Conservation (phyloP, 2,113 vertebrate species). For the Ibidorhyncha struthersii region DNA sequence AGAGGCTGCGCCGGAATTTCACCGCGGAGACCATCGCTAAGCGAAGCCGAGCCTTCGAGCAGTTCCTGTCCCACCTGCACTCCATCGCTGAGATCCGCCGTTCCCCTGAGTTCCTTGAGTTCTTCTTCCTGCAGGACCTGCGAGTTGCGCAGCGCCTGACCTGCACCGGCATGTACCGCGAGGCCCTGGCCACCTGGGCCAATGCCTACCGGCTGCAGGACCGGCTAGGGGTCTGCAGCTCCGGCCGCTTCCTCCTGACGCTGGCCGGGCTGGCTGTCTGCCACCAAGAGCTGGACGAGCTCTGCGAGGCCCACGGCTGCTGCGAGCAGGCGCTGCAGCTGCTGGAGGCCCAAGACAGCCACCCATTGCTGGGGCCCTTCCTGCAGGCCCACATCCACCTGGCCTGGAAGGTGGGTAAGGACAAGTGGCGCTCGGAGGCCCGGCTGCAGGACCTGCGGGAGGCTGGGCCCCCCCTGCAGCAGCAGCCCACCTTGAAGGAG, state of each 20-base stretch:
- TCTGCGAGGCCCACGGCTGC: constrained; percentile 83
- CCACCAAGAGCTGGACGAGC: constrained; percentile 88
- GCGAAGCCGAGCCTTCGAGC: constrained; percentile 93
- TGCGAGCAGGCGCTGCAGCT: constrained; percentile 85
- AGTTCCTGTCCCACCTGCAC: constrained; percentile 89
- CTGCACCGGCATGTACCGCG: constrained; percentile 83
- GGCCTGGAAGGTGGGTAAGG: constrained; percentile 90
- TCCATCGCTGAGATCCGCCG: constrained; percentile 79
- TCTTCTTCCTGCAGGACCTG: constrained; percentile 90
- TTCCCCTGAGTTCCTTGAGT: constrained; percentile 82
- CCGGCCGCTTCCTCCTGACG: constrained; percentile 82
- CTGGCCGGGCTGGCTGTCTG: constrained; percentile 86
- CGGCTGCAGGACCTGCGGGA: constrained; percentile 82
- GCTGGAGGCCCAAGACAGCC: constrained; percentile 71
- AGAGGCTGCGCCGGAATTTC: constrained; percentile 90
- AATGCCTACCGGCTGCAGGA: constrained; percentile 88
- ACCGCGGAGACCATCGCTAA: constrained; percentile 91
- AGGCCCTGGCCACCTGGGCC: constrained; percentile 85
- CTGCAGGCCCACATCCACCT: constrained; percentile 84
- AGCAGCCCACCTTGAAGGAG: constrained; percentile 86
- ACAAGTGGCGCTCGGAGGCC: constrained; percentile 88
- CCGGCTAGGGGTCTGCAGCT: constrained; percentile 77
- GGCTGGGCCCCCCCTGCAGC: constrained; percentile 71
- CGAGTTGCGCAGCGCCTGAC: constrained; percentile 82
- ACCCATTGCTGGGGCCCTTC: constrained; percentile 85